Evolutionary conservation across 35 echinoderm and acorn worm genomes (phyloP), one percentile per base, ranked within the genome.

Genomic region (Lytechinus pictus): DNA sequence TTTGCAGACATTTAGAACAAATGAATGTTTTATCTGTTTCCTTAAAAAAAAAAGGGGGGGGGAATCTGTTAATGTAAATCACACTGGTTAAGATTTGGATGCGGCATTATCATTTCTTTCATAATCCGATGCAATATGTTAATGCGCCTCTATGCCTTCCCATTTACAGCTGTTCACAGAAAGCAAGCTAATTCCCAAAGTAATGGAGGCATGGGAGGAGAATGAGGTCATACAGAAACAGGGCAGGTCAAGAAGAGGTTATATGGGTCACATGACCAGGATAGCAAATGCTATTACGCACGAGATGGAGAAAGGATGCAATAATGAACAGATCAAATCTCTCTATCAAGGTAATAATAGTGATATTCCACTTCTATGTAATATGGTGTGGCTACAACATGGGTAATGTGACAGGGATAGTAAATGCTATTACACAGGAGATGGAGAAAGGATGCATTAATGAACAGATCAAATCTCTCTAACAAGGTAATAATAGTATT

Each of bases 301-400:
- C 11, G 96, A 97, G 86, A 94, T 96, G 89, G 98, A 99, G 66
- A 99, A 99, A 95, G 97, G 98, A 19, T 97, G 96, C 91, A 99
- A 99, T 95, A 98, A 97, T 97, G 98, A 99, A 94, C 97, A 97
- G 88, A 99, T 98, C 89, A 97, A 99, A 90, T 97, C 96, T 21
- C 96, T 97, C 60, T 96, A 98, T 87, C 97, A 99, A 98, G 98
- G 98, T 99, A 87, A 96, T n/a, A 79, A 44, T 44, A 44, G 33
- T 44, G 33, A 44, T 44, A 44, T 44, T 44, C 33, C 33, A 44
- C 33, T 44, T 44, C 33, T 44, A 44, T 44, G 33, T 44, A 44
- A 44, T 44, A 44, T 44, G 33, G 33, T 44, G 33, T 44, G 33
- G 33, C 33, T 44, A 44, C 33, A 44, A 99, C 90, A 99, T 99